A percentile compares a stretch with the other conserved stretches of the same genome.
These are phyloP conservation scores for Xestobium rufovillosum DNA, from an alignment of 2,888 invertebrate genomes.

Conservation along the genomic window DNA sequence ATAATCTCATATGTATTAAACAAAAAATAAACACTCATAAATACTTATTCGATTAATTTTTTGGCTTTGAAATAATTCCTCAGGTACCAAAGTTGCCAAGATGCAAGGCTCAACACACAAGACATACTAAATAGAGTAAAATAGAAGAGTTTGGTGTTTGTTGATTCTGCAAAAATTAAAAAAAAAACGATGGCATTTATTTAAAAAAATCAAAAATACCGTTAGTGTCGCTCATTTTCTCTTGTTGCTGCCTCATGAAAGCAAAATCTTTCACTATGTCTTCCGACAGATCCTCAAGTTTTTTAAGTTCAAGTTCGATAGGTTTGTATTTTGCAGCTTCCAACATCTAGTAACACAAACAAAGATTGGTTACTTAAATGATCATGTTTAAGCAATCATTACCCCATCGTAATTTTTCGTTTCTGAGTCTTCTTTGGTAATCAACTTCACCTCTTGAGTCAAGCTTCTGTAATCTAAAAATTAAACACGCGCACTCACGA, in stretches of 20 bases:
- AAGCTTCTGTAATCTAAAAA: conserved; percentile 67
- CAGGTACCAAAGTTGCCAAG: conserved; percentile 97
- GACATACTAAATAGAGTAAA: conserved; percentile 97
- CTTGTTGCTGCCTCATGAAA: conserved; percentile 91
- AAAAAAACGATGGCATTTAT: conserved; percentile 14
- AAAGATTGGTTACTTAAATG: too few species aligned
- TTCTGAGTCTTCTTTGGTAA: conserved; percentile 92
- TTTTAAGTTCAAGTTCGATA: conserved; percentile 90
- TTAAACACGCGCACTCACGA: conserved; percentile 12
- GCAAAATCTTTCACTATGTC: conserved; percentile 96
- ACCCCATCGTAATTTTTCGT: conserved; percentile 97
- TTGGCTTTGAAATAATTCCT: conserved; percentile 98
- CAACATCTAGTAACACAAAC: conserved; percentile 19
- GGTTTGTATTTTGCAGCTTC: conserved; percentile 98
- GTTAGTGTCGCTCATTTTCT: conserved; percentile 98
- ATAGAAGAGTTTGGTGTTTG: conserved; percentile 92
- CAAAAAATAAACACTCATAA: too few species aligned
- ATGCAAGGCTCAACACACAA: conserved; percentile 88
- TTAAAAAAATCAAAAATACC: conserved; percentile 51
- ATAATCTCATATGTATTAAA: too few species aligned
- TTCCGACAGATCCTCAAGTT: conserved; percentile 92
- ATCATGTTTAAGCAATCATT: too few species aligned
- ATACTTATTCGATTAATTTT: conserved; percentile 98
- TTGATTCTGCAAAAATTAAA: conserved; percentile 75
- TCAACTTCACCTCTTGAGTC: conserved; percentile 77